phyloP scores from a whole-genome alignment of 2,888 invertebrate genomes.

The Allacma fusca region DNA sequence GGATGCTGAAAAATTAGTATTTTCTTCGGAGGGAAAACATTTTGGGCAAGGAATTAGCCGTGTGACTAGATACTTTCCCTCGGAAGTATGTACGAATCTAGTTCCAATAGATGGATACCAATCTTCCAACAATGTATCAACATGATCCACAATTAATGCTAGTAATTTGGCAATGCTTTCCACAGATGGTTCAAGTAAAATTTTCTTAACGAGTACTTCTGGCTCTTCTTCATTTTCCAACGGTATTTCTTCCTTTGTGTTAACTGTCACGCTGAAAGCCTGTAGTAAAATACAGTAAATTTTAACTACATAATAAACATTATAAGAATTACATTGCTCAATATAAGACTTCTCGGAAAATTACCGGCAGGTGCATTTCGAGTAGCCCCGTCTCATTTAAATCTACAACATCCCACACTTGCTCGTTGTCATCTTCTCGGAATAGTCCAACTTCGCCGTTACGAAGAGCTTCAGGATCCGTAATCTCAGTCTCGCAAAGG shows the following conservation, averaged over 20 bases:
- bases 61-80: slow-evolving; percentile 93
- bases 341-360: slow-evolving; percentile 9
- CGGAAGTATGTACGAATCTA: slow-evolving; percentile 96
- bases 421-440: slow-evolving; percentile 70
- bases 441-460: slow-evolving; percentile 46
- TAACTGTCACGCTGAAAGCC: slow-evolving; percentile 54
- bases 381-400: slow-evolving; percentile 80
- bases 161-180: slow-evolving; percentile 83
- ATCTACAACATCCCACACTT: slow-evolving; percentile 85
- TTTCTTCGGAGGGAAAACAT: slow-evolving; percentile 70
- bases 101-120: slow-evolving; percentile 96
- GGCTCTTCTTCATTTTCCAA: slow-evolving; percentile 35
- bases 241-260: slow-evolving; percentile 41
- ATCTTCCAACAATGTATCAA: slow-evolving; percentile 94
- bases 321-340: not conserved
- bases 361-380: slow-evolving; percentile 75
- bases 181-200: slow-evolving; percentile 75
- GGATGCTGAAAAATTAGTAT: slow-evolving; percentile 21
- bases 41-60: slow-evolving; percentile 90
- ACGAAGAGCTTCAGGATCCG: slow-evolving; percentile 34
- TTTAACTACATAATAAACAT: too few relatives aligned
- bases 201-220: slow-evolving; percentile 26
- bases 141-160: slow-evolving; percentile 90
- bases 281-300: slow-evolving; percentile 27
- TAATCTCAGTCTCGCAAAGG: slow-evolving; percentile 57